Base-by-base conservation (phyloP, 2,888 invertebrate genomes). In the Melipona beecheii region DNA sequence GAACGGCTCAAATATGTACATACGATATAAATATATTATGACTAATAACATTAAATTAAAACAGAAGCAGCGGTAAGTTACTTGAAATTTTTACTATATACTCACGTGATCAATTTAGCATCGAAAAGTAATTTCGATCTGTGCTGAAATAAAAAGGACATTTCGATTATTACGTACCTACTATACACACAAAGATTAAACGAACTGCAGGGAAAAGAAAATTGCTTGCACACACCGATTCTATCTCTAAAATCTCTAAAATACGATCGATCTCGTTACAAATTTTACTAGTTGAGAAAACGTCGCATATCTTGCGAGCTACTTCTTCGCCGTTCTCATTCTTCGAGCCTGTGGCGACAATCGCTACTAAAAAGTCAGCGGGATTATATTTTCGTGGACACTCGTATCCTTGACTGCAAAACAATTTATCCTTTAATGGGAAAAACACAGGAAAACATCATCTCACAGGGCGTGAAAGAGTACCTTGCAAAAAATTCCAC, bases 351-450 rank as follows among this genome's bases (percentile, higher is more conserved):
- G 97, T 95, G 0, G 98, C 98, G 86, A 99, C 94, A 0, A 97
- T 97, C 89, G 97, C 97, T 86, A 99, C 97, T 91, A 98, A 97
- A 95, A 97, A 98, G 93, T 99, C 99, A 0, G 98, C 98, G 0
- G 98, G 98, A 93, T 98, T 99, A 95, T 97, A 98, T 73, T 97
- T 97, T 56, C 96, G 95, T 0, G 98, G 98, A 90, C 98, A 98
- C 62, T 95, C 95, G 94, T 97, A 97, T 19, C 97, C 97, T 71
- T 96, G 95, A 76, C 97, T 97, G 94, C 3, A 43, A 13, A 52
- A 9, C 0, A 13, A 19, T 49, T 21, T 13, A 21, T 31, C 9
- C 1, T n/a, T 17, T 19, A 43, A 27, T 2, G 21, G n/a, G 2
- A 27, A n/a, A n/a, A n/a, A n/a, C n/a, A n/a, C n/a, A n/a, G n/a